A percentile compares a stretch with the other conserved stretches of the same genome.
Evolutionary conservation across 2,888 invertebrate species (phyloP).

Genomic region (Phengaris arion): DNA sequence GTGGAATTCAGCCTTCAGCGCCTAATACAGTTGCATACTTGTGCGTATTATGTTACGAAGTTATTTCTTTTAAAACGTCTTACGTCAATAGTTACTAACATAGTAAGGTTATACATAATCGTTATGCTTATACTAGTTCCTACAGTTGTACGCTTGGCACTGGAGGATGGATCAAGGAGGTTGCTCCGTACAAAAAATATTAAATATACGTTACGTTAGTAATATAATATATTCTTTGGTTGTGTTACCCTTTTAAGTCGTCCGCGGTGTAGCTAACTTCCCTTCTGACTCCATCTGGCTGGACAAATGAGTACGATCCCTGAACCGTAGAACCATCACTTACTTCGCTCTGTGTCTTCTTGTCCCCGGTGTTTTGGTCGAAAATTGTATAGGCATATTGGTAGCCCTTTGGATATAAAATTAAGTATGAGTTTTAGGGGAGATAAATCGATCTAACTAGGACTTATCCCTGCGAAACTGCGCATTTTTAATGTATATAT

Average conservation of each 20-base stretch:
- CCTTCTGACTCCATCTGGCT: constrained; percentile 75
- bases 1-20: constrained; percentile 16
- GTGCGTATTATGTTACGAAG: constrained; percentile 11
- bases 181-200: no score
- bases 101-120: background rate
- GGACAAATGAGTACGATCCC: constrained; percentile 75
- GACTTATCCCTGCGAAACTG: no score
- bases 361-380: constrained; percentile 77
- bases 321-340: constrained; percentile 76
- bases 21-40: constrained; percentile 10
- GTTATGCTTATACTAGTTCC: no score
- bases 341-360: constrained; percentile 72
- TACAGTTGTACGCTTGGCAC: no score
- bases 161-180: no score
- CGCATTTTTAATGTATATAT: no score
- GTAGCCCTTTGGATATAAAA: constrained; percentile 47
- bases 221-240: no score
- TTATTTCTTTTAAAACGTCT: constrained; percentile 21
- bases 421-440: no score
- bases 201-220: no score
- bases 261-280: constrained; percentile 78
- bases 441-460: no score
- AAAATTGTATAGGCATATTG: constrained; percentile 77
- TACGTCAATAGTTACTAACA: constrained; percentile 25
- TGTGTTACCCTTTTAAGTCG: constrained; percentile 66